These are phyloP conservation scores for Oncorhynchus keta DNA, from an alignment of 2,113 vertebrate species.

Conservation along the genomic window DNA sequence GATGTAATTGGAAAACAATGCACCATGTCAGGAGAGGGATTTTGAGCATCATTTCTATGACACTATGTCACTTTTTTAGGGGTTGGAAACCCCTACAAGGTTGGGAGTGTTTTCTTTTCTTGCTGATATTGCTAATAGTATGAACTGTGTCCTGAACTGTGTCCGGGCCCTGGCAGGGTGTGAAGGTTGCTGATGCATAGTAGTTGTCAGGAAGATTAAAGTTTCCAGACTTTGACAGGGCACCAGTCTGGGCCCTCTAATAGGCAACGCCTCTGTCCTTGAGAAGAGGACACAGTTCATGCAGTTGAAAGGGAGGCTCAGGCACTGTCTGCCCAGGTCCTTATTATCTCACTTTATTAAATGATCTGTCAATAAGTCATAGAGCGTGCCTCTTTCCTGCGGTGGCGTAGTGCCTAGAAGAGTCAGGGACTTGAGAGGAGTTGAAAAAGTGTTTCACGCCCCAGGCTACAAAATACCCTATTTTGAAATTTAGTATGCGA, in stretches of 20 bases:
- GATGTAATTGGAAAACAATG: not conserved
- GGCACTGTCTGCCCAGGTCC: constrained; percentile 32
- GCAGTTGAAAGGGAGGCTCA: constrained; percentile 19
- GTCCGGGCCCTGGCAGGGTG: constrained; percentile 27
- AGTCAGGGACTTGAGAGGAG: not conserved
- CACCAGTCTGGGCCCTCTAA: constrained; percentile 5
- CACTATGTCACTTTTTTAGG: not conserved
- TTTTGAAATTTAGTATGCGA: not conserved
- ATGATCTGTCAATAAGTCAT: constrained; percentile 53
- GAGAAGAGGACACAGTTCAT: constrained; percentile 29
- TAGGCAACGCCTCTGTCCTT: constrained; percentile 43
- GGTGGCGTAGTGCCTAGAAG: not conserved
- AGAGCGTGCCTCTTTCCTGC: constrained; percentile 9
- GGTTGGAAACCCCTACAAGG: too few relatives aligned
- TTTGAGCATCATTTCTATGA: not conserved
- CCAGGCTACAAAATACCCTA: not conserved
- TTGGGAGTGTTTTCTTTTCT: too few relatives aligned
- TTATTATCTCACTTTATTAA: constrained; percentile 51
- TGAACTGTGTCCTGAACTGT: not conserved
- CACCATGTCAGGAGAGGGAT: not conserved
- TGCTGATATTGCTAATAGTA: constrained; percentile 23
- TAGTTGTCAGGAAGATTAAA: constrained; percentile 30
- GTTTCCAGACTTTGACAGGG: constrained; percentile 37
- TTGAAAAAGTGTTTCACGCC: not conserved
- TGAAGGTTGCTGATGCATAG: constrained; percentile 27